These are phyloP conservation scores for Ophion costatus DNA, from an alignment of 2,888 invertebrate genomes.

Conservation along the genomic window DNA sequence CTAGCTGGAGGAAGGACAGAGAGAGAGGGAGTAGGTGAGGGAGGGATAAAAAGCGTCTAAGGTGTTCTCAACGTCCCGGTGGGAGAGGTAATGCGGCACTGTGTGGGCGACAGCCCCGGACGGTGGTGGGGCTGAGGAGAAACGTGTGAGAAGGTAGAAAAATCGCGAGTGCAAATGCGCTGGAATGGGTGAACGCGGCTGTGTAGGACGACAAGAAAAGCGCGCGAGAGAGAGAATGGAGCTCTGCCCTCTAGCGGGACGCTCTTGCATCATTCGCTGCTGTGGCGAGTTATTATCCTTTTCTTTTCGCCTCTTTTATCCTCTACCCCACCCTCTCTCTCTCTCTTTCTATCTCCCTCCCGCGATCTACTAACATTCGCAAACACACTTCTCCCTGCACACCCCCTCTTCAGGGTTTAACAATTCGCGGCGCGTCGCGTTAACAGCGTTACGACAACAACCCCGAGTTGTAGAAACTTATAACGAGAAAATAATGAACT, in stretches of 20 bases:
- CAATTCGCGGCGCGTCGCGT: conserved; percentile 82
- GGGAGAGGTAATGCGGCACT: conserved; percentile 29
- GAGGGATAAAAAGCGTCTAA: conserved; percentile 12
- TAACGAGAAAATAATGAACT: conserved; percentile 83
- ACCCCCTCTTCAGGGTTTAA: conserved; percentile 72
- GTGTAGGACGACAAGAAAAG: conserved; percentile 10
- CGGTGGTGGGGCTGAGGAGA: conserved; percentile 37
- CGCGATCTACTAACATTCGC: conserved; percentile 28
- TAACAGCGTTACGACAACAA: conserved; percentile 83
- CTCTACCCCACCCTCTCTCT: conserved; percentile 22
- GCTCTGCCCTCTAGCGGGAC: conserved; percentile 42
- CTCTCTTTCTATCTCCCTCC: conserved; percentile 17
- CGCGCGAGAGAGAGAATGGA: conserved; percentile 19
- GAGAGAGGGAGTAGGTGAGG: background rate
- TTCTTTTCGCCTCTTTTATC: background rate
- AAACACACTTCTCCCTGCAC: conserved; percentile 8
- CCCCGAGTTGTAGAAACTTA: conserved; percentile 83
- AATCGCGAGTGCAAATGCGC: conserved; percentile 37
- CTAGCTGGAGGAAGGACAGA: background rate
- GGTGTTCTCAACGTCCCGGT: conserved; percentile 36
- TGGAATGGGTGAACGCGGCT: conserved; percentile 34
- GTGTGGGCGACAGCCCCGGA: background rate
- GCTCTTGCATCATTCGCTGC: conserved; percentile 22
- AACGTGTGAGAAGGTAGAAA: conserved; percentile 44
- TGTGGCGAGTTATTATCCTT: conserved; percentile 7